Percentiles rank a stretch among this genome's conserved stretches.
phyloP scores from a whole-genome alignment of 2,113 vertebrate genomes.

The Phocoena sinus region DNA sequence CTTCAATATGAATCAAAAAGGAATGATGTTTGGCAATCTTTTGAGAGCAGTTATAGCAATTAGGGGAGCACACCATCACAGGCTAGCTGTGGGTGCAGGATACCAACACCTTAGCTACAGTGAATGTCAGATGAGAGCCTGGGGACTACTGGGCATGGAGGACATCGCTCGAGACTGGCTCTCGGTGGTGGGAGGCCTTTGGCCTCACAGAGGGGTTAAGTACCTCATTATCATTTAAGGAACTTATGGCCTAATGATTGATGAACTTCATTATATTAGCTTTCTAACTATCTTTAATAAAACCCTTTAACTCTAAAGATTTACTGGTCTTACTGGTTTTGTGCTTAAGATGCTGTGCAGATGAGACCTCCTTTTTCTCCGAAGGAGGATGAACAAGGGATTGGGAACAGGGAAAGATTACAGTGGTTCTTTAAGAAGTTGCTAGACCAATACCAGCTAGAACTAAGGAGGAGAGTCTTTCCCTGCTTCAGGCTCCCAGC shows the following conservation, averaged over 20 bases:
- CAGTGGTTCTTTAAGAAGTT: neutral
- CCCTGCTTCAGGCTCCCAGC: neutral
- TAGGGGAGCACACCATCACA: neutral
- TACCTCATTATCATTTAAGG: neutral
- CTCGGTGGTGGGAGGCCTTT: neutral
- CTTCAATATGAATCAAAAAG: neutral
- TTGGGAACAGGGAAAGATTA: neutral
- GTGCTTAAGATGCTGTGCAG: constrained; percentile 34
- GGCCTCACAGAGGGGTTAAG: neutral
- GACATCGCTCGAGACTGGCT: neutral
- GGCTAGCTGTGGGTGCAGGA: neutral
- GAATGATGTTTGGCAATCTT: neutral
- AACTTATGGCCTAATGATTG: neutral
- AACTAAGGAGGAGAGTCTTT: neutral
- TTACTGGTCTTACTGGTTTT: neutral
- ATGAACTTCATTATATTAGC: neutral
- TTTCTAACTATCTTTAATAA: neutral
- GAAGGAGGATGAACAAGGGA: neutral
- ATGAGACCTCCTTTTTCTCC: constrained; percentile 18
- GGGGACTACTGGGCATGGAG: neutral
- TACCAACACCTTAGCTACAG: neutral
- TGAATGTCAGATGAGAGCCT: neutral
- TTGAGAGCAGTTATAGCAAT: neutral
- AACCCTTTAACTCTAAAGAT: neutral
- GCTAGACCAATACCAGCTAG: neutral